A percentile compares a stretch with the other conserved stretches of the same genome.
Conservation (phyloP, 2,113 vertebrate species). For the Nesogale talazaci region DNA sequence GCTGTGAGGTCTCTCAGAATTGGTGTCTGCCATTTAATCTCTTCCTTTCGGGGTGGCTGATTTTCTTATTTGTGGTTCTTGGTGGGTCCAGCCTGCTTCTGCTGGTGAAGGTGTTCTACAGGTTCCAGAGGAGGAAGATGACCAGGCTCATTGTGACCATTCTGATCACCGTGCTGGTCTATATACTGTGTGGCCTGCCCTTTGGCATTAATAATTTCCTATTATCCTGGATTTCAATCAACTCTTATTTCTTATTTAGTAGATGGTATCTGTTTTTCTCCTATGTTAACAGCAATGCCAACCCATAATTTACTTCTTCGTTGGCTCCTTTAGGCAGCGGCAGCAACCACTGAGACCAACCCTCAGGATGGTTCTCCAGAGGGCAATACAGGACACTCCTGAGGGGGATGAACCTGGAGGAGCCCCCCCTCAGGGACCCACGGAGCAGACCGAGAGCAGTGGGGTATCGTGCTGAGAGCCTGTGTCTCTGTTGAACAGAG, state of each 20-base stretch:
- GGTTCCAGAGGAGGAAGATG: too few species aligned
- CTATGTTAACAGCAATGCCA: too few species aligned
- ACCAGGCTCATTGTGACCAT: too few species aligned
- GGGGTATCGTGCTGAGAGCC: too few species aligned
- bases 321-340: not conserved
- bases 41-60: not conserved
- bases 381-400: constrained; percentile 11
- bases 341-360: not conserved
- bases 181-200: too few species aligned
- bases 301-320: too few species aligned
- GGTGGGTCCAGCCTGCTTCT: constrained; percentile 6
- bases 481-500: too few species aligned
- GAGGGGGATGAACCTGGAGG: not conserved
- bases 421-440: not conserved
- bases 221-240: not conserved
- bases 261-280: not conserved
- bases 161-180: too few species aligned
- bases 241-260: too few species aligned
- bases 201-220: too few species aligned
- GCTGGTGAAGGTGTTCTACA: not conserved
- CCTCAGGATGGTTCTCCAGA: constrained; percentile 15
- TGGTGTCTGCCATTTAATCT: not conserved
- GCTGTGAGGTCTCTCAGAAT: not conserved
- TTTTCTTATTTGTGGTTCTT: not conserved
- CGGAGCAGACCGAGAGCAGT: not conserved